Evolutionary conservation across 2,888 invertebrate genomes (phyloP).

Genomic region (Spodoptera picta): DNA sequence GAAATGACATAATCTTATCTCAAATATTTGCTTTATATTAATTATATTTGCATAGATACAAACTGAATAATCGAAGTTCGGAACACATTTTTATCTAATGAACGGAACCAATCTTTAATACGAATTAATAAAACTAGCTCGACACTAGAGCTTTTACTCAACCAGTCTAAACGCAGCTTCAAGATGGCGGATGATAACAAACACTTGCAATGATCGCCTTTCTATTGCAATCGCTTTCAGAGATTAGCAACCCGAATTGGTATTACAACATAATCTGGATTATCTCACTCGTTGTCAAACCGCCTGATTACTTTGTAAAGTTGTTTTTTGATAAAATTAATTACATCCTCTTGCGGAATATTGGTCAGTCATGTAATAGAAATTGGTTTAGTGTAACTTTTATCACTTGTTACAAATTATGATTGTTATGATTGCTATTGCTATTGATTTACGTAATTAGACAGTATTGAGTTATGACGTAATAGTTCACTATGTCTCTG

Average conservation of each 20-base stretch:
- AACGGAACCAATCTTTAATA: no score
- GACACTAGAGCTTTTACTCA: conserved; percentile 1
- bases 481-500: conserved; percentile 17
- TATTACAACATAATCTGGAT: conserved; percentile 36
- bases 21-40: no score
- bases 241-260: conserved; percentile 16
- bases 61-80: no score
- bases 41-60: no score
- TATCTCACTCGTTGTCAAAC: conserved; percentile 17
- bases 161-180: conserved; percentile 22
- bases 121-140: neutral
- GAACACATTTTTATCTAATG: no score
- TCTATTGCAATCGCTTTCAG: conserved; percentile 32
- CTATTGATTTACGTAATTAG: conserved; percentile 36
- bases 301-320: conserved; percentile 12
- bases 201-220: conserved; percentile 33
- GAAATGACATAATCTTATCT: no score
- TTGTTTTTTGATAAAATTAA: conserved; percentile 4
- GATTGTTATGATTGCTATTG: conserved; percentile 22
- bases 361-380: conserved; percentile 14
- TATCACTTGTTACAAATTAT: conserved; percentile 8
- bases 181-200: conserved; percentile 28
- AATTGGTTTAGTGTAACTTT: conserved; percentile 17
- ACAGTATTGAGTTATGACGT: conserved; percentile 5
- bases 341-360: conserved; percentile 23